Percentiles rank a stretch among this genome's conserved stretches.
Evolutionary conservation across 1,140 invertebrate species (phyloP).

Genomic region (Cecropterus lyciades): DNA sequence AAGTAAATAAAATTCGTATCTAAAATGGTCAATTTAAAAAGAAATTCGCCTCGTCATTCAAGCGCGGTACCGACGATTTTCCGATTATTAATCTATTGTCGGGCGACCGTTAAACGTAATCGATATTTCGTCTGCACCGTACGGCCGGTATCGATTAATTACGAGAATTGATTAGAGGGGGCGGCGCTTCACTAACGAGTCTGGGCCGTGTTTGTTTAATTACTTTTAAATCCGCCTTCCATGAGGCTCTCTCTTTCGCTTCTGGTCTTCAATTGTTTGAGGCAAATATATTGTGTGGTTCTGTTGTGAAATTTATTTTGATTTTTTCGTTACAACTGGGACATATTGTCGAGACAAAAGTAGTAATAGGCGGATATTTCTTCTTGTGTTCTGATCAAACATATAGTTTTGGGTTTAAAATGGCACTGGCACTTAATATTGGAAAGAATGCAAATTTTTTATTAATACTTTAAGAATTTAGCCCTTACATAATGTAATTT

Average conservation of each 20-base stretch:
- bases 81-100: slow-evolving; percentile 51
- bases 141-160: slow-evolving; percentile 65
- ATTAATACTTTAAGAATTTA: no score
- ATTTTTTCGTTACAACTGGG: no score
- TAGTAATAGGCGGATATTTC: no score
- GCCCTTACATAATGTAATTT: no score
- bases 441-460: no score
- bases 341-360: no score
- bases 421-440: no score
- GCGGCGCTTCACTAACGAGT: slow-evolving; percentile 61
- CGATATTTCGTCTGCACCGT: slow-evolving; percentile 60
- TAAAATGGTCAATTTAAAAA: slow-evolving; percentile 14
- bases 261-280: slow-evolving; percentile 51
- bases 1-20: not conserved
- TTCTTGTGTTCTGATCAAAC: no score
- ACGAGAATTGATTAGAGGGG: slow-evolving; percentile 68
- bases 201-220: slow-evolving; percentile 69
- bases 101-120: slow-evolving; percentile 52
- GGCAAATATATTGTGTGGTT: not conserved
- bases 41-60: slow-evolving; percentile 21
- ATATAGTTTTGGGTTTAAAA: no score
- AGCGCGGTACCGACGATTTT: slow-evolving; percentile 29
- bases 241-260: slow-evolving; percentile 43
- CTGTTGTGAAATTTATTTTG: no score
- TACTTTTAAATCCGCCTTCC: slow-evolving; percentile 57